Evolutionary conservation across 2,888 invertebrate species (phyloP).

Genomic region (Trypoxylon attenuatum): DNA sequence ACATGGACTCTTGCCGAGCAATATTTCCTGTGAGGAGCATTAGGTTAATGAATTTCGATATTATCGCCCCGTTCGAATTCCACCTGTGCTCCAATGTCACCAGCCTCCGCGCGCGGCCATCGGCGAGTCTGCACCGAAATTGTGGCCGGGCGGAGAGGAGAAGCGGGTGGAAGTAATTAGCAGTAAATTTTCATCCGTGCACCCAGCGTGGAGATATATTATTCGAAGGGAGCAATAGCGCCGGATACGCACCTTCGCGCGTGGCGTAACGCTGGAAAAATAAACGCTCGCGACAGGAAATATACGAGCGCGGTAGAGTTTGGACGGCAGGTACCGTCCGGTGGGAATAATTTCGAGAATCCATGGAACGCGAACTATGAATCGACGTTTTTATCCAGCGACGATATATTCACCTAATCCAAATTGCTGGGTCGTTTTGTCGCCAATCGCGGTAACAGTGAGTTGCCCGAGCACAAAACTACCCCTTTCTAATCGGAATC

Average conservation of each 20-base stretch:
- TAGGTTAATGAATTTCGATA: conserved; percentile 43
- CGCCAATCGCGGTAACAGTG: no score
- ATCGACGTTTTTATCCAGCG: background rate
- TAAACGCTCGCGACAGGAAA: conserved; percentile 34
- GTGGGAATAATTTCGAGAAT: conserved; percentile 38
- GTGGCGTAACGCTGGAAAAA: conserved; percentile 22
- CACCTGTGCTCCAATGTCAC: background rate
- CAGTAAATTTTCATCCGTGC: conserved; percentile 43
- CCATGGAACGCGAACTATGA: conserved; percentile 4
- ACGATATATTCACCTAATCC: background rate
- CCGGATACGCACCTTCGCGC: background rate
- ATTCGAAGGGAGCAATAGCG: background rate
- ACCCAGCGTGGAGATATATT: conserved; percentile 10
- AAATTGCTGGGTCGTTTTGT: conserved; percentile 31
- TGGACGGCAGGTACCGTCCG: conserved; percentile 20
- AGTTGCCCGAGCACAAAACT: no score
- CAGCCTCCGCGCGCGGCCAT: conserved; percentile 12
- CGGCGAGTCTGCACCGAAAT: conserved; percentile 3
- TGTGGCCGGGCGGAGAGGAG: no score
- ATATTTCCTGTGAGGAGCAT: conserved; percentile 13
- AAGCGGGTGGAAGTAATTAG: conserved; percentile 48
- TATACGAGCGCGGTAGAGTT: conserved; percentile 26
- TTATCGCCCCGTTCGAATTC: conserved; percentile 10
- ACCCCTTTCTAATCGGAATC: no score
- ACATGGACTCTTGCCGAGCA: background rate